Conservation (phyloP, 2,113 vertebrate species). For the Coturnix japonica region DNA sequence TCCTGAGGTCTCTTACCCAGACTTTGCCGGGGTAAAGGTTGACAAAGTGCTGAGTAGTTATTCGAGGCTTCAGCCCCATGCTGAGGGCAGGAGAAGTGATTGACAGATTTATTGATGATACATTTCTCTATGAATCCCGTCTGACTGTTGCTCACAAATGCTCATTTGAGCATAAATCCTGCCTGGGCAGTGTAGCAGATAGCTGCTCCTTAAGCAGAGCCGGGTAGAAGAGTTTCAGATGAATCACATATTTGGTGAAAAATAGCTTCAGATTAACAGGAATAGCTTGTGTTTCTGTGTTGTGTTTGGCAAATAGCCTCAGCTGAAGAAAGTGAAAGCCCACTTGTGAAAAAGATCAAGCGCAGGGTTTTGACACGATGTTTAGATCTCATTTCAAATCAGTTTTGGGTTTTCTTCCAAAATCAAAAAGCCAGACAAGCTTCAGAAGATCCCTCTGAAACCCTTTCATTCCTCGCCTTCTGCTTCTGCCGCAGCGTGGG, state of each 20-base stretch:
- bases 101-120: constrained; percentile 63
- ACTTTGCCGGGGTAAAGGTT: constrained; percentile 51
- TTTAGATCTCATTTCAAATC: constrained; percentile 50
- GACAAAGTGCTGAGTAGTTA: constrained; percentile 55
- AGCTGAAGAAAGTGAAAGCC: constrained; percentile 39
- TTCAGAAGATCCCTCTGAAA: constrained; percentile 29
- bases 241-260: constrained; percentile 33
- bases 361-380: background rate
- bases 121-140: constrained; percentile 45
- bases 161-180: constrained; percentile 48
- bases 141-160: constrained; percentile 31
- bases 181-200: background rate
- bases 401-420: constrained; percentile 22
- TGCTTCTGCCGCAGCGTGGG: background rate
- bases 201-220: background rate
- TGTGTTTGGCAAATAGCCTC: constrained; percentile 37
- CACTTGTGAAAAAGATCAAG: constrained; percentile 54
- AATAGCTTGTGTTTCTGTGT: constrained; percentile 40
- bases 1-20: constrained; percentile 44
- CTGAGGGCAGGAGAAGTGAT: constrained; percentile 19
- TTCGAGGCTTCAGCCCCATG: background rate
- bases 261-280: background rate
- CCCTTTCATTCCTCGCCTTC: background rate
- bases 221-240: constrained; percentile 26
- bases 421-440: constrained; percentile 7